Evolutionary conservation across 92 coral and sea anemone genomes (phyloP).

Genomic region (Bergia sp.): DNA sequence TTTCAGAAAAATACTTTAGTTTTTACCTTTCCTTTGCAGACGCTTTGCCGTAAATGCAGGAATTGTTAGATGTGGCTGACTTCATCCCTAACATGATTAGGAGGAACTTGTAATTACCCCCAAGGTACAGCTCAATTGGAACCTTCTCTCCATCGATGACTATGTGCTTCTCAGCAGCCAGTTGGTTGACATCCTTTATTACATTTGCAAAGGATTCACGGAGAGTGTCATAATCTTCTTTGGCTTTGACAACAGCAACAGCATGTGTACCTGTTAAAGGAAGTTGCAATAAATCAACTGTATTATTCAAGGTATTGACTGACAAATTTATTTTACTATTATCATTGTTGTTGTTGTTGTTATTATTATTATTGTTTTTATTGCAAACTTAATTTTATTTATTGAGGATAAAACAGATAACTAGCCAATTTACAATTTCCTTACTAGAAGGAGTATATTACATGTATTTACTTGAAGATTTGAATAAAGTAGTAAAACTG

Average conservation of each 20-base stretch:
- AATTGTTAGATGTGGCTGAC: background rate
- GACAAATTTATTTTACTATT: background rate
- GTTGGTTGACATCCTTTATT: conserved; percentile 32
- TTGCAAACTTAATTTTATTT: too few relatives aligned
- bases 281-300: background rate
- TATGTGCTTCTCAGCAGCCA: conserved; percentile 17
- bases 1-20: background rate
- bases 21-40: conserved; percentile 36
- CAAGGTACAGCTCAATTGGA: conserved; percentile 41
- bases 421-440: too few relatives aligned
- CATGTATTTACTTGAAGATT: too few relatives aligned
- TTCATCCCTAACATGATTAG: conserved; percentile 25
- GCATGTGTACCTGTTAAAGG: conserved; percentile 35
- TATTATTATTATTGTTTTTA: background rate
- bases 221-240: conserved; percentile 33
- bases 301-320: background rate
- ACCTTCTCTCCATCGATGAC: conserved; percentile 34
- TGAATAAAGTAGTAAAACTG: too few relatives aligned
- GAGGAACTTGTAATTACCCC: conserved; percentile 48
- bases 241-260: conserved; percentile 37
- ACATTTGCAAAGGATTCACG: conserved; percentile 38
- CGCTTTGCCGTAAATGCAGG: conserved; percentile 15
- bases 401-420: too few relatives aligned
- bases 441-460: too few relatives aligned
- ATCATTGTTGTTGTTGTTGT: background rate